phyloP scores from a whole-genome alignment of 2,888 invertebrate genomes.

The Xestoiulus laeticollis region DNA sequence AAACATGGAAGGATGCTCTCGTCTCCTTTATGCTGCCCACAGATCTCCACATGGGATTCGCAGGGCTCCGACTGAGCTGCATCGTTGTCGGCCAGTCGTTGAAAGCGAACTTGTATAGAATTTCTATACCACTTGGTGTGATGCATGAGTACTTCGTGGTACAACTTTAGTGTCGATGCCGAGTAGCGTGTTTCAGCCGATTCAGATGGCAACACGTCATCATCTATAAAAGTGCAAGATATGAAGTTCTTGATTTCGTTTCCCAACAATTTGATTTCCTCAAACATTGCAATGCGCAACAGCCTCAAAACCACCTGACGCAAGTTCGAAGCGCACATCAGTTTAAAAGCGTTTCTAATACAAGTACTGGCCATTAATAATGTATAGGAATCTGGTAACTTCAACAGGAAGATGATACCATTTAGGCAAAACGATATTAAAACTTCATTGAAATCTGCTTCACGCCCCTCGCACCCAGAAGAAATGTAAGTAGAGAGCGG shows the following conservation, averaged over 20 bases:
- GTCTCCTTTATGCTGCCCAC: not conserved
- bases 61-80: not conserved
- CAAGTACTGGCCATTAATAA: not conserved
- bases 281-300: conserved; percentile 18
- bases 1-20: conserved; percentile 42
- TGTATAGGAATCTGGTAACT: not conserved
- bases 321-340: not conserved
- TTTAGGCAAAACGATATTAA: conserved; percentile 11
- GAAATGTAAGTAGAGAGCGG: not conserved
- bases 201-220: not conserved
- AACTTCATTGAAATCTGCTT: not conserved
- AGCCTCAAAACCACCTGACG: conserved; percentile 14
- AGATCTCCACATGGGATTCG: not conserved
- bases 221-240: not conserved
- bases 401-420: not conserved
- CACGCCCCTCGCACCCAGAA: not conserved
- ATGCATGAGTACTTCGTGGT: conserved; percentile 27
- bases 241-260: not conserved
- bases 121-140: conserved; percentile 17
- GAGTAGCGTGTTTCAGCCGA: not conserved
- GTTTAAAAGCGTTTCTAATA: not conserved
- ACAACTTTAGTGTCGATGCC: not conserved
- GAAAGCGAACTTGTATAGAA: not conserved
- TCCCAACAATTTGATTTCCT: not conserved
- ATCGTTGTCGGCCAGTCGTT: not conserved